Evolutionary conservation across 2,113 vertebrate genomes (phyloP), one percentile per base, ranked within the genome.

Genomic region (Todiramphus saurophagus): DNA sequence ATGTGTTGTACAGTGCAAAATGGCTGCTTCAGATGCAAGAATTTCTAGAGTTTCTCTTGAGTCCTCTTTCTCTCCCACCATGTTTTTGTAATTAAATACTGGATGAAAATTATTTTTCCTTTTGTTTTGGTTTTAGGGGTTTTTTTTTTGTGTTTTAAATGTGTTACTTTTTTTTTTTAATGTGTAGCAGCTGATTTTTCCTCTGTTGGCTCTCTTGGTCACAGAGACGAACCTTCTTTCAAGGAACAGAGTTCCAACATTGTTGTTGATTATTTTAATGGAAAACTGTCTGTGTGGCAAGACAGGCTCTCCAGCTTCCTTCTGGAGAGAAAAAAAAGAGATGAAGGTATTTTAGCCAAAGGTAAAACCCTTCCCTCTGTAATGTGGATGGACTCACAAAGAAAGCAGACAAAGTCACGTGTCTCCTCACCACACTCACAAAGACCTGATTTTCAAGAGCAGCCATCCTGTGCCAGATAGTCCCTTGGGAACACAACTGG

Each of bases 1-100:
- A 89, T 83, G 39, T 81, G 19, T 90, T 8, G 0, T 64, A 63
- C 7, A 11, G 31, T 75, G 43, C 66, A 87, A 81, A 95, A 92
- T 25, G 62, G 33, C 69, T 78, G 43, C 39, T 92, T 81, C 48
- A 68, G 60, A 75, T 62, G 17, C 44, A 92, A 84, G 46, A 70
- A 73, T 25, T 48, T 68, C 60, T 90, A 76, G 58, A 72, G 62
- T 63, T 96, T 90, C 53, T 93, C 79, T 89, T 51, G 10, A 87
- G 35, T 72, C 25, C 20, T 87, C 68, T 95, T 93, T 84, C 91
- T 66, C 44, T 93, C 68, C 41, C 62, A 68, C 80, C 95, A 95
- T 59, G 16, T 84, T 95, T 97, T 96, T 93, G 69, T 77, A 95
- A 96, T 96, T 96, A 96, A 96, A 91, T 58, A 73, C 53, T 96